Evolutionary conservation across 2,888 invertebrate genomes (phyloP).

Genomic region (Pollenia amentaria): DNA sequence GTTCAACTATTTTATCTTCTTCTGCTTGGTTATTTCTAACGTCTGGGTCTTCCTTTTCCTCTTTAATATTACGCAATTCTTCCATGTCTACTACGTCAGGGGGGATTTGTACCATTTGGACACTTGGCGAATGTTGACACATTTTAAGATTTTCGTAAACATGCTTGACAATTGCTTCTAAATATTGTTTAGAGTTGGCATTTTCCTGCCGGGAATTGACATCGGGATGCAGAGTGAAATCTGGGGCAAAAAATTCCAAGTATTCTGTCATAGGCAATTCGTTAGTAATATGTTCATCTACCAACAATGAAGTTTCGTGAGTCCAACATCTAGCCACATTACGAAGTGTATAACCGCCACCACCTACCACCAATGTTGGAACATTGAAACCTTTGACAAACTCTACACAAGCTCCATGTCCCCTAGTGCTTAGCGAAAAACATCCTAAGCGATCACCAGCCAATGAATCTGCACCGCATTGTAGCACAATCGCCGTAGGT

Average conservation of each 20-base stretch:
- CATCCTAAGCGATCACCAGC: constrained; percentile 98
- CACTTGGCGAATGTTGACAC: constrained; percentile 96
- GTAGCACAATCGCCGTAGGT: constrained; percentile 97
- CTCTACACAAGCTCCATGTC: constrained; percentile 98
- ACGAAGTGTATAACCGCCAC: constrained; percentile 94
- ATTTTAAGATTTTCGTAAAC: constrained; percentile 97
- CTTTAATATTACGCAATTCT: constrained; percentile 86
- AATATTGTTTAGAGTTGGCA: constrained; percentile 97
- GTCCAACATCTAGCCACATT: constrained; percentile 99
- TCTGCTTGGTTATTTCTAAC: constrained; percentile 91
- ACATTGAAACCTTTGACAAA: constrained; percentile 96
- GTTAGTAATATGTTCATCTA: constrained; percentile 96
- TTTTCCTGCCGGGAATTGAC: constrained; percentile 94
- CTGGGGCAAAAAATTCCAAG: constrained; percentile 98
- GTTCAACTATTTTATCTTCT: constrained; percentile 92
- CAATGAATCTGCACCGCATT: constrained; percentile 99
- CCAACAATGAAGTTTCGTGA: constrained; percentile 97
- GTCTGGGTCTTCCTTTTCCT: constrained; percentile 92
- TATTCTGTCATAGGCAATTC: constrained; percentile 98
- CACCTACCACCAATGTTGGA: constrained; percentile 95
- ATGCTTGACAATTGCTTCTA: constrained; percentile 95
- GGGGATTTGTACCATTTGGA: constrained; percentile 98
- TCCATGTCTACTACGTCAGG: constrained; percentile 91
- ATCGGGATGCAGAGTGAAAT: constrained; percentile 97
- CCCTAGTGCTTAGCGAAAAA: constrained; percentile 97